These are phyloP conservation scores for Poeciliopsis occidentalis DNA, from an alignment of 2,113 vertebrate genomes.

Conservation along the genomic window DNA sequence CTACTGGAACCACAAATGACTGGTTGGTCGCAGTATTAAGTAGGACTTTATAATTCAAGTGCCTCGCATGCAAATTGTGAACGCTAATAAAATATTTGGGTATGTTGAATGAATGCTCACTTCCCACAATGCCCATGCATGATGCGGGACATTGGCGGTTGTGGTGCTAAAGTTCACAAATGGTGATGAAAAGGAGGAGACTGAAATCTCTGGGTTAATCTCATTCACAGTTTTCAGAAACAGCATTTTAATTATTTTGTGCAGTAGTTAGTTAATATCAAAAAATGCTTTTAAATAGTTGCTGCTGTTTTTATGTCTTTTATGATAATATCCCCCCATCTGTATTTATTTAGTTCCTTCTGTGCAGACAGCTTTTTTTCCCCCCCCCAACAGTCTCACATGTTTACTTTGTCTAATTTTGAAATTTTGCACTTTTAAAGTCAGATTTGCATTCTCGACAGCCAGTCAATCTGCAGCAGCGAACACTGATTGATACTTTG, in stretches of 20 bases:
- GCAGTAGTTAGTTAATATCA: not conserved
- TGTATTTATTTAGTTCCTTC: slow-evolving; percentile 2
- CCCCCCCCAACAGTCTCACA: not conserved
- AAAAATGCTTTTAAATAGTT: not conserved
- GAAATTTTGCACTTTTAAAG: slow-evolving; percentile 20
- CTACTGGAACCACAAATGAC: no score
- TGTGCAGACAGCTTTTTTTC: slow-evolving; percentile 6
- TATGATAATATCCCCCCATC: not conserved
- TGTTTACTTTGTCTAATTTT: slow-evolving; percentile 8
- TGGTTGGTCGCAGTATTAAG: no score
- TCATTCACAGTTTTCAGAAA: not conserved
- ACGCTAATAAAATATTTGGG: no score
- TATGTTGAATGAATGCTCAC: no score
- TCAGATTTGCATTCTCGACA: slow-evolving; percentile 4
- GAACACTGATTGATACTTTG: not conserved
- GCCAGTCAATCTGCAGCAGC: not conserved
- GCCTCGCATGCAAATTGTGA: no score
- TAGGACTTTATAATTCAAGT: no score
- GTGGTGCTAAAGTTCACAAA: not conserved
- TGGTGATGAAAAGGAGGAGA: not conserved
- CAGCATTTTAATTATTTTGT: not conserved
- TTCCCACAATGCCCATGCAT: no score
- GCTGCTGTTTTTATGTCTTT: not conserved
- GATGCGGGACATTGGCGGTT: not conserved
- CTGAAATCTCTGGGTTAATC: not conserved